Evolutionary conservation across 2,113 vertebrate species (phyloP), one percentile per base, ranked within the genome.

Genomic region (Heloderma charlesbogerti): DNA sequence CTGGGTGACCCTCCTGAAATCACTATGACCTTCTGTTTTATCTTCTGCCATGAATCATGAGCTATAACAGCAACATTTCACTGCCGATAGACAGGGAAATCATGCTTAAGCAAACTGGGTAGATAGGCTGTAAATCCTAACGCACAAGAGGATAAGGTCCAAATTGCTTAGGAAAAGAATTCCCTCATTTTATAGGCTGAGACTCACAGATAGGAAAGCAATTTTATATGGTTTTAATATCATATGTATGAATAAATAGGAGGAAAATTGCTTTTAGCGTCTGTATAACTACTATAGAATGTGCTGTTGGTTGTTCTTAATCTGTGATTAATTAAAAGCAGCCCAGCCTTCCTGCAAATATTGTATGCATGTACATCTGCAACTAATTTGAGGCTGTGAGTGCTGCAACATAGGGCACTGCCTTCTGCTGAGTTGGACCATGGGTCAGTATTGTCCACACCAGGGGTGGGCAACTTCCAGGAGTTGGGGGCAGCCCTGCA

Each of bases 1-100:
- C 83, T 75, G 92, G 93, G 77, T 87, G 92, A 37, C 92, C 88
- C 87, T 92, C 92, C 7, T 93, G 90, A 93, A 95, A 95, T 95
- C 75, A 93, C 79, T 66, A 63, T 93, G 94, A 92, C 93, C 95
- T 95, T 95, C 88, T 93, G 48, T 92, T 95, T 94, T 89, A 91
- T 90, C 88, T 95, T 93, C 92, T 95, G 85, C 93, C 66, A 77
- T 81, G 34, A 94, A 75, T 87, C 89, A 92, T 95, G 93, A 94
- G 88, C 77, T 94, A 63, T 87, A 95, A 86, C 84, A 93, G 87
- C 92, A 94, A 84, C 84, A 85, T 92, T 96, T 92, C 89, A 88
- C 86, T 93, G 71, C 40, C 86, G 92, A 94, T 57, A 91, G 91
- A 91, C 86, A 92, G 87, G 51, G 75, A 88, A 79, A 78, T 57